Evolutionary conservation across 2,113 vertebrate species (phyloP).

Genomic region (Muntiacus reevesi): DNA sequence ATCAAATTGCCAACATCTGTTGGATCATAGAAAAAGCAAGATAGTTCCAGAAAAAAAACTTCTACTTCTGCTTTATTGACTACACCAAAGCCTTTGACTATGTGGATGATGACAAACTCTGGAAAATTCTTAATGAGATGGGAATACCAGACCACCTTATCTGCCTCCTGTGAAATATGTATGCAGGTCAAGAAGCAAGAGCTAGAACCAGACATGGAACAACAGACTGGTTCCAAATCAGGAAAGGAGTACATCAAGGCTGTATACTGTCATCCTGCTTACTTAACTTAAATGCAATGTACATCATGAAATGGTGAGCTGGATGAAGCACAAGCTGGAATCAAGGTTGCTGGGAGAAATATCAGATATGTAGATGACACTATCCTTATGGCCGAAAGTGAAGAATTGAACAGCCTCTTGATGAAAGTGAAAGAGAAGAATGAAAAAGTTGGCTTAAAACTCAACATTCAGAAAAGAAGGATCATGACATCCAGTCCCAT

Average conservation of each 20-base stretch:
- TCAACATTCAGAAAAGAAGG: not conserved
- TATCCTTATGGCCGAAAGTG: not conserved
- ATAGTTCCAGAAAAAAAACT: not conserved
- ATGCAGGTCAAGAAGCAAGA: not conserved
- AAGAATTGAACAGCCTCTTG: not conserved
- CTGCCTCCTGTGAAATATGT: not conserved
- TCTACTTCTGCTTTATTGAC: not conserved
- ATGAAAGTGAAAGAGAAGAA: not conserved
- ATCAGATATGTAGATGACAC: not conserved
- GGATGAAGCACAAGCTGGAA: not conserved
- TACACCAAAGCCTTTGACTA: not conserved
- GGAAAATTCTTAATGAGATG: not conserved
- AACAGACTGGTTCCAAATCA: not conserved
- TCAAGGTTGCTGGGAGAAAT: not conserved
- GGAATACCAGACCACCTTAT: not conserved
- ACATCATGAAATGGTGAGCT: not conserved
- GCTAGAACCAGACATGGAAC: not conserved
- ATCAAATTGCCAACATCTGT: not conserved
- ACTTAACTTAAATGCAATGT: not conserved
- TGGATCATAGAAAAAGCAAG: not conserved
- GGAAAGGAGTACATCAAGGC: not conserved
- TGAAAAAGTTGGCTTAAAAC: not conserved
- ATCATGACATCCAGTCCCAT: not conserved
- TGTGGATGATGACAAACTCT: not conserved
- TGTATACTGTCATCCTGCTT: not conserved